These are phyloP conservation scores for Tenebrosternarchus preto DNA, from an alignment of 2,113 vertebrate species.

Conservation along the genomic window DNA sequence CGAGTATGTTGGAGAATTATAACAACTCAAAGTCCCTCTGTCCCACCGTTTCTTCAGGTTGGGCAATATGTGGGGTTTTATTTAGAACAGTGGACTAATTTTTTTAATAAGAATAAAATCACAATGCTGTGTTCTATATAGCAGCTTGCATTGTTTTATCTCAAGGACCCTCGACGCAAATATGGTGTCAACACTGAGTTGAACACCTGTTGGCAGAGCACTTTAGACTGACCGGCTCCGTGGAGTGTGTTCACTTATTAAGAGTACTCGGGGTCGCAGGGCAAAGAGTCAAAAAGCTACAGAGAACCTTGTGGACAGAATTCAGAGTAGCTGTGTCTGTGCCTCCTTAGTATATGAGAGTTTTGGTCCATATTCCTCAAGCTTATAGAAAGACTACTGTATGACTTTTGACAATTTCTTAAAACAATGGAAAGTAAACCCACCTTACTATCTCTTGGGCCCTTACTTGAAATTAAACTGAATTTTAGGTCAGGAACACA, in stretches of 20 bases:
- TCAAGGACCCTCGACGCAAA: background rate
- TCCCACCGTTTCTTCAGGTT: too few species aligned
- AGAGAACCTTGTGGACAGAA: slow-evolving; percentile 3
- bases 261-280: slow-evolving; percentile 26
- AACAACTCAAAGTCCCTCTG: background rate
- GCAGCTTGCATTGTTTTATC: background rate
- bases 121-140: too few species aligned
- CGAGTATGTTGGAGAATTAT: background rate
- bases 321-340: background rate
- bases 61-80: too few species aligned
- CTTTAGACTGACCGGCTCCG: slow-evolving; percentile 19
- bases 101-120: background rate
- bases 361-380: background rate
- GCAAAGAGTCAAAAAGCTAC: slow-evolving; percentile 4
- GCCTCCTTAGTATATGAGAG: background rate
- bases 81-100: too few species aligned
- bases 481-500: background rate
- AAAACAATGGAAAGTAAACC: too few species aligned
- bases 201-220: slow-evolving; percentile 24
- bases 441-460: too few species aligned
- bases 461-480: too few species aligned
- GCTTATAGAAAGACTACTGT: too few species aligned
- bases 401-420: too few species aligned
- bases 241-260: slow-evolving; percentile 13
- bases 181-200: background rate